These are phyloP conservation scores for Cyanocitta stelleri DNA, from an alignment of 2,113 vertebrate species.

Conservation along the genomic window DNA sequence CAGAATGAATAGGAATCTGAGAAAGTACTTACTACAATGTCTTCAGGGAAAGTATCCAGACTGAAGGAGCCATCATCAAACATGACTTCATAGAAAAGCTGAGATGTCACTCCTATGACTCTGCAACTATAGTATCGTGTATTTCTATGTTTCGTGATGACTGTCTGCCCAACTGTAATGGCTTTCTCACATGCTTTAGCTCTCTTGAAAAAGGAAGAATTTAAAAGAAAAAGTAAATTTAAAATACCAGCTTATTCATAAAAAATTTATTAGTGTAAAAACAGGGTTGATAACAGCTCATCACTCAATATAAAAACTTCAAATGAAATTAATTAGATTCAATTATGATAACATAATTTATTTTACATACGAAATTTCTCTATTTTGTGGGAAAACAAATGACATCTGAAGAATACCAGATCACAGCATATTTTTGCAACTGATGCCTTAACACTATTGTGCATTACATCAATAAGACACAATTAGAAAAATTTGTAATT, in stretches of 20 bases:
- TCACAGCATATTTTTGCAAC: neutral
- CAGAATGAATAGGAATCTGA: neutral
- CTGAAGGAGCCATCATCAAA: slow-evolving; percentile 97
- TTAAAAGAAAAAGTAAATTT: neutral
- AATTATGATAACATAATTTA: neutral
- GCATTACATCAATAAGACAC: neutral
- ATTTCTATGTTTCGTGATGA: slow-evolving; percentile 93
- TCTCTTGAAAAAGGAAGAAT: slow-evolving; percentile 70
- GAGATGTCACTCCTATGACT: slow-evolving; percentile 85
- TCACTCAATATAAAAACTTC: neutral
- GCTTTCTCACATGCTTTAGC: slow-evolving; percentile 73
- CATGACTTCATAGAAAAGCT: slow-evolving; percentile 92
- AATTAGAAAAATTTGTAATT: neutral
- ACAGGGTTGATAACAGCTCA: neutral
- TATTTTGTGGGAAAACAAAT: neutral
- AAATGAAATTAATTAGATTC: neutral
- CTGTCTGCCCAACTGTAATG: slow-evolving; percentile 87
- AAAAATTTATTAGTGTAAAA: neutral
- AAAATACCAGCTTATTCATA: neutral
- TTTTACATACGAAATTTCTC: neutral
- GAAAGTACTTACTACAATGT: slow-evolving; percentile 87
- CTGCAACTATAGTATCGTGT: slow-evolving; percentile 92
- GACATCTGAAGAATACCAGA: neutral
- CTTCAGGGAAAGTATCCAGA: slow-evolving; percentile 93
- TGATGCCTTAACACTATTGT: neutral